These are phyloP conservation scores for Drosophila trapezifrons DNA, from an alignment of 1,140 invertebrate genomes.

Conservation along the genomic window DNA sequence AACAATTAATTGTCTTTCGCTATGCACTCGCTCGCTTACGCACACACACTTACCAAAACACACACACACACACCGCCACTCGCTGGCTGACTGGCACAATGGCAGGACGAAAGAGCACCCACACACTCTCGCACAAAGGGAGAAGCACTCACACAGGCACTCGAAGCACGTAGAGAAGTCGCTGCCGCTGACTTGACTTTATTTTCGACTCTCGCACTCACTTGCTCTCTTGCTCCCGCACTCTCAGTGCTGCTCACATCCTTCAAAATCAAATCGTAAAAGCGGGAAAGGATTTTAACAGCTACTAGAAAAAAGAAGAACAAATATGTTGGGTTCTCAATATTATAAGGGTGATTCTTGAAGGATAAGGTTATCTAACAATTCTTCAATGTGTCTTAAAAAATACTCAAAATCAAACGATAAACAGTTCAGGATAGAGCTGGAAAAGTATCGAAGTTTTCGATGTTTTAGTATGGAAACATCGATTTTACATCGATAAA, in stretches of 20 bases:
- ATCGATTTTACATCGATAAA: no score
- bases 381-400: no score
- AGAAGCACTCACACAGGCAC: conserved; percentile 46
- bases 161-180: conserved; percentile 72
- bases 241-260: conserved; percentile 13
- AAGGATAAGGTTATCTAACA: no score
- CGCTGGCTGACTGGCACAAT: conserved; percentile 3
- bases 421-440: no score
- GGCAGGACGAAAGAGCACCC: conserved; percentile 53
- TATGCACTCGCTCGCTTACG: conserved; percentile 55
- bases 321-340: no score
- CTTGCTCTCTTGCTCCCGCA: conserved; percentile 12
- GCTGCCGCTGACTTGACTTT: conserved; percentile 74
- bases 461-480: no score
- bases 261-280: not conserved
- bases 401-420: no score
- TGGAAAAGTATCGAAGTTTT: no score
- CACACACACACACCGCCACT: conserved; percentile 6
- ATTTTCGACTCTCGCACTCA: conserved; percentile 69
- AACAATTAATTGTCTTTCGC: conserved; percentile 80
- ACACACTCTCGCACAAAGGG: conserved; percentile 29
- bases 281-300: not conserved
- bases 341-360: no score
- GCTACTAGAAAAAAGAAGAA: not conserved
- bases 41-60: conserved; percentile 7